A percentile compares a stretch with the other conserved stretches of the same genome.
These are phyloP conservation scores for Cyphomyrmex costatus DNA, from an alignment of 1,140 invertebrate species.

Conservation along the genomic window DNA sequence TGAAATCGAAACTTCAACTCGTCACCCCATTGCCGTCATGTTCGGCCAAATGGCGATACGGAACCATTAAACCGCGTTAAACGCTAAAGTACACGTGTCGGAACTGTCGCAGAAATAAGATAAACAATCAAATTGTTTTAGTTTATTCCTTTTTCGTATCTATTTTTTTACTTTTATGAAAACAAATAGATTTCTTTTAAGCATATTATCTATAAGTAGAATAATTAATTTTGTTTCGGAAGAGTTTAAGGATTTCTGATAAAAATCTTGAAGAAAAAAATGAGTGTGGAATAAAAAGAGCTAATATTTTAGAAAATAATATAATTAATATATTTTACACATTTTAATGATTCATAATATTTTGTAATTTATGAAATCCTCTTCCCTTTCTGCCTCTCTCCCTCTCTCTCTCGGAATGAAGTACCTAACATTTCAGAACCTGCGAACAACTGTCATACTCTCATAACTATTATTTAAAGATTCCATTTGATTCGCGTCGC, in stretches of 20 bases:
- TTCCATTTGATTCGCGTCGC: too few species aligned
- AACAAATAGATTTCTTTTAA: conserved; percentile 1
- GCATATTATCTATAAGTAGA: background rate
- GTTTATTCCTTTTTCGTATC: too few species aligned
- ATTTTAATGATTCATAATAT: background rate
- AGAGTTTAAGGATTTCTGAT: background rate
- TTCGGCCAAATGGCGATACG: conserved; percentile 13
- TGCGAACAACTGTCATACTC: background rate
- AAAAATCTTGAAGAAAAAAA: background rate
- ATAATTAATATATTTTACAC: background rate
- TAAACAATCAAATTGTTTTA: background rate
- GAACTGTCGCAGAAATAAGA: background rate
- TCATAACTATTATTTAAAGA: conserved; percentile 41
- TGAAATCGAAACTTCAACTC: conserved; percentile 43
- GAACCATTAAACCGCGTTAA: background rate
- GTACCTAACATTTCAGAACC: background rate
- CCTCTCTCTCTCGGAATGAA: background rate
- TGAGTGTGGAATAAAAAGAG: background rate
- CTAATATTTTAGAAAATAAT: conserved; percentile 3
- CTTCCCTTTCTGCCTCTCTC: background rate
- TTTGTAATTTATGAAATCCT: background rate
- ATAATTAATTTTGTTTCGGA: background rate
- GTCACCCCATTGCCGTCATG: conserved; percentile 2
- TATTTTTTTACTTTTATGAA: background rate
- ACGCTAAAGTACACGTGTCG: background rate